These are phyloP conservation scores for Plecotus auritus DNA, from an alignment of 2,113 vertebrate genomes.

Conservation along the genomic window DNA sequence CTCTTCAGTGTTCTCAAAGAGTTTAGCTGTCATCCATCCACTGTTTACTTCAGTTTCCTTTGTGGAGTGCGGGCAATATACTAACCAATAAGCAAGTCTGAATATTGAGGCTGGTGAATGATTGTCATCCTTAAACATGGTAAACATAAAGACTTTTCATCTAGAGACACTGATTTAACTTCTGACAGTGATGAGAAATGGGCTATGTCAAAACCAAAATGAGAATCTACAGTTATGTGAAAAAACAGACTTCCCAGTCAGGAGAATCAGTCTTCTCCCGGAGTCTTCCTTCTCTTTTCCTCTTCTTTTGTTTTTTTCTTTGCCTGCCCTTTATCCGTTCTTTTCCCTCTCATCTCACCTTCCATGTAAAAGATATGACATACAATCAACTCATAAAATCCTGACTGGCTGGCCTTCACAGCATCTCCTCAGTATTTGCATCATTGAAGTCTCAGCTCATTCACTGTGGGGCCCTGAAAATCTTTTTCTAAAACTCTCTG, in stretches of 20 bases:
- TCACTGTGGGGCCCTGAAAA: background rate
- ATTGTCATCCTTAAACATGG: slow-evolving; percentile 38
- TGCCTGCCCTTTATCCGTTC: background rate
- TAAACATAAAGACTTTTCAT: slow-evolving; percentile 52
- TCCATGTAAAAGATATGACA: background rate
- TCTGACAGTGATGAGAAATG: slow-evolving; percentile 25
- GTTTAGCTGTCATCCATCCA: background rate
- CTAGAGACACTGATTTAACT: slow-evolving; percentile 32
- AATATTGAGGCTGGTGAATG: slow-evolving; percentile 39
- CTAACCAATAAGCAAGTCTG: slow-evolving; percentile 32
- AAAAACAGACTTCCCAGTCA: slow-evolving; percentile 32
- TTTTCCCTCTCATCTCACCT: background rate
- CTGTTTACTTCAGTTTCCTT: background rate
- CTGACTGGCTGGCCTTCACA: background rate
- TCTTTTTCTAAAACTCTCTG: background rate
- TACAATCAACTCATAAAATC: background rate
- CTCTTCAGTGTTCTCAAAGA: background rate
- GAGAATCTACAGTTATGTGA: background rate
- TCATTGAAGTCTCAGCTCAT: background rate
- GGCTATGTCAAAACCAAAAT: slow-evolving; percentile 60
- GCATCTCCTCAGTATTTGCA: background rate
- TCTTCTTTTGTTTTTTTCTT: background rate
- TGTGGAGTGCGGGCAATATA: background rate
- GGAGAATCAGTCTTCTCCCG: background rate
- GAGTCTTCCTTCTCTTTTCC: background rate